Percentiles rank a stretch among this genome's conserved stretches.
Evolutionary conservation across 2,888 invertebrate species (phyloP).

Genomic region (Chydorus sphaericus): DNA sequence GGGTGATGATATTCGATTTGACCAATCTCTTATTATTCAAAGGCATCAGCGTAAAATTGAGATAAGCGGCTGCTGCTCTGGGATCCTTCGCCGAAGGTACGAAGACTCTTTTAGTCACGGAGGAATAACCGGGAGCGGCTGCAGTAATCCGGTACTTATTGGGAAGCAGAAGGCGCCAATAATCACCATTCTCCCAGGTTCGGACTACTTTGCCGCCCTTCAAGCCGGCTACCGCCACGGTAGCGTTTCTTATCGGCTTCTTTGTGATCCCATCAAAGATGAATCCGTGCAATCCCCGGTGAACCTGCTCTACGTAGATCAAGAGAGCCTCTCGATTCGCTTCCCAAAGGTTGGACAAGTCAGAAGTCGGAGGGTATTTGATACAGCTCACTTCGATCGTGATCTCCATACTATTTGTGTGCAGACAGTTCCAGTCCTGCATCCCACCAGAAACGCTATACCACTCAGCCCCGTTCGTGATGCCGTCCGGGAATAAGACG

Average conservation of each 20-base stretch:
- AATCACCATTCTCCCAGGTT: constrained; percentile 46
- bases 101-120: no score
- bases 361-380: constrained; percentile 66
- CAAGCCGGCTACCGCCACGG: constrained; percentile 57
- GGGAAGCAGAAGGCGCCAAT: constrained; percentile 55
- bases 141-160: constrained; percentile 62
- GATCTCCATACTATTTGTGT: constrained; percentile 82
- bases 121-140: constrained; percentile 50
- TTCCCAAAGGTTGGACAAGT: constrained; percentile 67
- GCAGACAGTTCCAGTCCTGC: constrained; percentile 97
- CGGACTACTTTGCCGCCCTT: constrained; percentile 45
- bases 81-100: no score
- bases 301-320: constrained; percentile 70
- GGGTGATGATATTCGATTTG: no score
- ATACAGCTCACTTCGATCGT: constrained; percentile 88
- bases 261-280: constrained; percentile 65
- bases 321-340: constrained; percentile 77
- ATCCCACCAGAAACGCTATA: constrained; percentile 86
- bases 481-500: constrained; percentile 79
- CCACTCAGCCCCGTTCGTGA: constrained; percentile 94
- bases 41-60: no score
- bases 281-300: constrained; percentile 60
- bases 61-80: no score
- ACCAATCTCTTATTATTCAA: no score
- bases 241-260: constrained; percentile 54